Evolutionary conservation across 2,888 invertebrate genomes (phyloP), one percentile per base, ranked within the genome.

Genomic region (Mesoligia furuncula): DNA sequence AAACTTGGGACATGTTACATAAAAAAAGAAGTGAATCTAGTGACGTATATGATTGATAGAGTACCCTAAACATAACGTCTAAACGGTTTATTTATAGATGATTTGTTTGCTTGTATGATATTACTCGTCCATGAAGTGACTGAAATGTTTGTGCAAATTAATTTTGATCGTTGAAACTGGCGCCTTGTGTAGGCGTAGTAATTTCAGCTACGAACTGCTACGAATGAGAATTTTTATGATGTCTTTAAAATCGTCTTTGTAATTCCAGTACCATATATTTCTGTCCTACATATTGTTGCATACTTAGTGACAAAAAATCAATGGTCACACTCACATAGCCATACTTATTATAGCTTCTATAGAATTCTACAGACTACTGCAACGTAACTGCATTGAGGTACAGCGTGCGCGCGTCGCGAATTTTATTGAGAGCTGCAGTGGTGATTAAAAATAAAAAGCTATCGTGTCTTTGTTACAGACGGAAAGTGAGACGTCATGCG

Each of bases 401-500:
- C 61, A 84, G 73, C 71, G 75, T 90, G 90, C 89, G 90, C 89
- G 86, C 88, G 88, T 84, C 83, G 81, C 85, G 39, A 77, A n/a
- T 80, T 71, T 73, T 81, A 88, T 89, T 80, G 80, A 85, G 80
- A 85, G 42, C 62, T 68, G 66, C 70, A 81, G 77, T 83, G 73
- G 73, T 80, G 65, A 83, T 66, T 79, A 79, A 73, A 80, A 78
- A 61, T 80, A 73, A 71, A 54, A 68, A 62, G 7, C 1, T 59
- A n/a, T 57, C 20, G 20, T 83, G 61, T 78, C 65, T 81, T 86
- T 88, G 86, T 97, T 97, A 0, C 97, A 98, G 98, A 98, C 98
- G 92, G 98, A 98, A 96, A 98, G 98, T 93, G 98, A 98, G 94
- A 97, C 98, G 90, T 98, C 98, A 90, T 98, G 98, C 93, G 98